Percentiles rank a stretch among this genome's conserved stretches.
Evolutionary conservation across 2,797 vertebrate species (phyloP).

Genomic region (Spinus pinus): DNA sequence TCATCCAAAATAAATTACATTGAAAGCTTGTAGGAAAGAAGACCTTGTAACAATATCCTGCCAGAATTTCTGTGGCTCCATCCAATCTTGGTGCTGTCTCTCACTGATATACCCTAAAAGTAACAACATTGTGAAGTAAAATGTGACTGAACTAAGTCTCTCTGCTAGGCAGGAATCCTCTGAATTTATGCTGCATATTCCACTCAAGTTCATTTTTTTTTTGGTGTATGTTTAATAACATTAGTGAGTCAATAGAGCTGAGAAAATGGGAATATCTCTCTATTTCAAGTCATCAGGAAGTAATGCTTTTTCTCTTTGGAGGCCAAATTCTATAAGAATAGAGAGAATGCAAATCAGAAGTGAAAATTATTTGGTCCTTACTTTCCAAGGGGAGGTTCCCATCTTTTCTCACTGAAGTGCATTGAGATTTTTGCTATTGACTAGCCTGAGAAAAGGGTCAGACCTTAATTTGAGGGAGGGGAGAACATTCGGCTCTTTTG

Average conservation of each 20-base stretch:
- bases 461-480: not conserved
- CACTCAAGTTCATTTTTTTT: not conserved
- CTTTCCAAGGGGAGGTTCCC: not conserved
- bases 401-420: not conserved
- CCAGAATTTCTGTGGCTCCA: not conserved
- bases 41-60: not conserved
- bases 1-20: conserved; percentile 28
- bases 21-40: conserved; percentile 14
- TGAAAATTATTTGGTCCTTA: not conserved
- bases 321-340: conserved; percentile 13
- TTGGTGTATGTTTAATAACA: not conserved
- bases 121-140: not conserved
- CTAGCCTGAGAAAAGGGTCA: not conserved
- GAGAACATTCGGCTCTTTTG: not conserved
- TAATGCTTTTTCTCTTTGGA: conserved; percentile 11
- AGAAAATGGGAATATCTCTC: not conserved
- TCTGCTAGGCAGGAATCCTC: not conserved
- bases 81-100: not conserved
- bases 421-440: not conserved
- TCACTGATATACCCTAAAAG: not conserved
- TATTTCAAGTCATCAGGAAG: not conserved
- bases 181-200: not conserved
- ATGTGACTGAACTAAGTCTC: not conserved
- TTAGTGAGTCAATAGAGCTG: not conserved
- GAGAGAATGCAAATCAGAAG: conserved; percentile 25